Evolutionary conservation across 2,797 vertebrate species (phyloP).

Genomic region (Malurus splendens): DNA sequence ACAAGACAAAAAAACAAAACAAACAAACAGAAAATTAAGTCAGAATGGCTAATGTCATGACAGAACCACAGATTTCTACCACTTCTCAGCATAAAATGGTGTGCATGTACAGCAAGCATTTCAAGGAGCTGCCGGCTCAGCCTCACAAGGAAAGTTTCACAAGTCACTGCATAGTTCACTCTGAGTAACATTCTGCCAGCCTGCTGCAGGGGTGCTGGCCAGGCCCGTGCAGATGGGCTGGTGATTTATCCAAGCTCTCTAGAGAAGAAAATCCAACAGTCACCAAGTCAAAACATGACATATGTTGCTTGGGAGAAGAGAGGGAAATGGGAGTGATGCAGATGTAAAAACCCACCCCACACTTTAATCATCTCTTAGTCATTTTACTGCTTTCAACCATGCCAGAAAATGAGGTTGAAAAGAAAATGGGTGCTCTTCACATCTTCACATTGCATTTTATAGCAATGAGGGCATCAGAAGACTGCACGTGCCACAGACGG

Average conservation of each 20-base stretch:
- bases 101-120: not conserved
- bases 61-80: not conserved
- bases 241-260: not conserved
- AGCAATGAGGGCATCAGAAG: not conserved
- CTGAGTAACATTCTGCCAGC: not conserved
- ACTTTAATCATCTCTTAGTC: not conserved
- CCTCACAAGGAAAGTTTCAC: not conserved
- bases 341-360: not conserved
- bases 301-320: not conserved
- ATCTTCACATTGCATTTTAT: not conserved
- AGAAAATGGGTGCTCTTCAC: not conserved
- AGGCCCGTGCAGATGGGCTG: not conserved
- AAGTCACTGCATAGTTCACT: not conserved
- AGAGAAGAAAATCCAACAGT: not conserved
- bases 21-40: slow-evolving; percentile 22
- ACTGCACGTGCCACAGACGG: not conserved
- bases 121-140: not conserved
- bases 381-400: not conserved
- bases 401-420: not conserved
- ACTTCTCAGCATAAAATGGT: not conserved
- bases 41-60: not conserved
- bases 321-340: not conserved
- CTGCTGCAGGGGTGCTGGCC: not conserved
- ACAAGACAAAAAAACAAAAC: slow-evolving; percentile 6
- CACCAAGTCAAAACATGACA: not conserved